These are phyloP conservation scores for Blastobasis adustella DNA, from an alignment of 2,888 invertebrate genomes.

Conservation along the genomic window DNA sequence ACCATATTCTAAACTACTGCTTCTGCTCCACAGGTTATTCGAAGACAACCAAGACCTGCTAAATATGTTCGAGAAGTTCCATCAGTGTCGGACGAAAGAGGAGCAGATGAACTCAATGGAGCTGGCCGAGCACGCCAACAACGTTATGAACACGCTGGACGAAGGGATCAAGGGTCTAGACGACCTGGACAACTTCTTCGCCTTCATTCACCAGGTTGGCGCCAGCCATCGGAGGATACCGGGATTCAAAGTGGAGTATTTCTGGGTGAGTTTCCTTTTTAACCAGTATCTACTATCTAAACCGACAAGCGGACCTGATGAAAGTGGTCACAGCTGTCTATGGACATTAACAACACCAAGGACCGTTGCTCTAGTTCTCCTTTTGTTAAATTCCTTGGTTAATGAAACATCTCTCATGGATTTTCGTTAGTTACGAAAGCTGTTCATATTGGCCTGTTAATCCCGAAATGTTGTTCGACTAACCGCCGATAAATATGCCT, in stretches of 20 bases:
- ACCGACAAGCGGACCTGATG: no score
- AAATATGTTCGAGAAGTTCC: constrained; percentile 87
- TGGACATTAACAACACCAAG: no score
- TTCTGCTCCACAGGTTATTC: constrained; percentile 79
- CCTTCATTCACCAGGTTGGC: constrained; percentile 87
- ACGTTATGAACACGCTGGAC: constrained; percentile 92
- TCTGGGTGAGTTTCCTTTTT: constrained; percentile 81
- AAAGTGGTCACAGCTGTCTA: no score
- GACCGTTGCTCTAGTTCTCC: no score
- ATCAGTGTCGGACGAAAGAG: constrained; percentile 84
- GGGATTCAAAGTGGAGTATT: constrained; percentile 89
- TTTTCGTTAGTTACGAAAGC: no score
- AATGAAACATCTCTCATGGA: no score
- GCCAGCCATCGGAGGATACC: constrained; percentile 88
- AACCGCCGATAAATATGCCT: no score
- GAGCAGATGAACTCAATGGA: constrained; percentile 88
- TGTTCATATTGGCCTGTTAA: no score
- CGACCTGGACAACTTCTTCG: constrained; percentile 88
- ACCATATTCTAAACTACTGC: background rate
- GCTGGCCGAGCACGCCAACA: constrained; percentile 89
- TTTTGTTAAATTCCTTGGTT: no score
- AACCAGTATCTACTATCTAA: no score
- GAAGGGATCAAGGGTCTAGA: constrained; percentile 91
- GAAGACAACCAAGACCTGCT: constrained; percentile 88
- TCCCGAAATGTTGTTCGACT: no score